Percentiles rank a stretch among this genome's conserved stretches.
Conservation (phyloP, 2,113 vertebrate genomes). For the Talpa occidentalis region DNA sequence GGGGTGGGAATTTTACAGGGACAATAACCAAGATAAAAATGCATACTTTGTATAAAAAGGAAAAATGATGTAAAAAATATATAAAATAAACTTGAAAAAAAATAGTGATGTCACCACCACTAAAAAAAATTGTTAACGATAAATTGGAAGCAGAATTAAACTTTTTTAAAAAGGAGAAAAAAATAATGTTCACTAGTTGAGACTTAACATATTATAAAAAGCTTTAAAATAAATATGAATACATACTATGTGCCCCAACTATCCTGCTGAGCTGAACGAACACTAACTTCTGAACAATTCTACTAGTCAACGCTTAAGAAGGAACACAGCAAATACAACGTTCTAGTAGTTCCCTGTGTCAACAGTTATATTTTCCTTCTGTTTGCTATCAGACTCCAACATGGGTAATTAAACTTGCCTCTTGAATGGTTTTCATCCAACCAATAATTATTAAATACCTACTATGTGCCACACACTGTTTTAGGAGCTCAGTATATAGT, state of each 20-base stretch:
- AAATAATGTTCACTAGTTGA: not conserved
- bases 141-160: too few species aligned
- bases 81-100: too few species aligned
- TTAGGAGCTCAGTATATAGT: not conserved
- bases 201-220: not conserved
- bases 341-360: not conserved
- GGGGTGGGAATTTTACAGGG: too few species aligned
- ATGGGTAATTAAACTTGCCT: not conserved
- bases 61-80: too few species aligned
- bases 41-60: too few species aligned
- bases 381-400: not conserved
- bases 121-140: too few species aligned
- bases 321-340: not conserved
- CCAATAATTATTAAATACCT: constrained; percentile 8
- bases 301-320: not conserved
- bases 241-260: not conserved
- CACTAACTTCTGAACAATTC: not conserved
- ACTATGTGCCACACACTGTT: not conserved
- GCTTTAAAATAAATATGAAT: not conserved
- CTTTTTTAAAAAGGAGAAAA: too few species aligned
- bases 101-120: too few species aligned
- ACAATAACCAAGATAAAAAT: too few species aligned
- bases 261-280: not conserved
- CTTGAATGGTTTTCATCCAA: not conserved
- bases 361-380: not conserved